These are phyloP conservation scores for Dolichomitus sp. DNA, from an alignment of 2,888 invertebrate species.

Conservation along the genomic window DNA sequence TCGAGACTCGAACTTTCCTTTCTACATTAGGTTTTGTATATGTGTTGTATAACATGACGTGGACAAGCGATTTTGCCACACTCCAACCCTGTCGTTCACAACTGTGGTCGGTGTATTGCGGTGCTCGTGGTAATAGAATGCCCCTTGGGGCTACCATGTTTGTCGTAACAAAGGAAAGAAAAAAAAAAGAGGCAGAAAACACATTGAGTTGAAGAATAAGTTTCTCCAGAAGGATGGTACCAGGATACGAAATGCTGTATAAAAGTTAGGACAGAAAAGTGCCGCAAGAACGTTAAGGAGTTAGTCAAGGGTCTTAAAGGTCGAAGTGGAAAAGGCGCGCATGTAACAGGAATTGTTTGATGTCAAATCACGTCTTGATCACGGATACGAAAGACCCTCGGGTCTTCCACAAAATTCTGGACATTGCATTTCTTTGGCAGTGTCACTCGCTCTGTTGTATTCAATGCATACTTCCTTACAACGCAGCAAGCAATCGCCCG, in stretches of 20 bases:
- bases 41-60: neutral
- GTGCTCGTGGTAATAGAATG: neutral
- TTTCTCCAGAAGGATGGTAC: neutral
- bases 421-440: neutral
- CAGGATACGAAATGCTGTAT: neutral
- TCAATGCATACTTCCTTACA: constrained; percentile 9
- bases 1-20: neutral
- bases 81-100: neutral
- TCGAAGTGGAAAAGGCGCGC: constrained; percentile 19
- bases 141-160: neutral
- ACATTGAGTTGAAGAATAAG: neutral
- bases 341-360: neutral
- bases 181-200: neutral
- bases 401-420: neutral
- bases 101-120: neutral
- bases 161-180: neutral
- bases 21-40: neutral
- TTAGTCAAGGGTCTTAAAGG: constrained; percentile 5
- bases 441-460: neutral
- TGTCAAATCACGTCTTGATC: neutral
- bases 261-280: constrained; percentile 8
- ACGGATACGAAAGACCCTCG: neutral
- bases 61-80: neutral
- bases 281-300: neutral
- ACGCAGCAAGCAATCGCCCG: neutral